phyloP scores from a whole-genome alignment of 2,888 invertebrate genomes.

The Plusia festucae region DNA sequence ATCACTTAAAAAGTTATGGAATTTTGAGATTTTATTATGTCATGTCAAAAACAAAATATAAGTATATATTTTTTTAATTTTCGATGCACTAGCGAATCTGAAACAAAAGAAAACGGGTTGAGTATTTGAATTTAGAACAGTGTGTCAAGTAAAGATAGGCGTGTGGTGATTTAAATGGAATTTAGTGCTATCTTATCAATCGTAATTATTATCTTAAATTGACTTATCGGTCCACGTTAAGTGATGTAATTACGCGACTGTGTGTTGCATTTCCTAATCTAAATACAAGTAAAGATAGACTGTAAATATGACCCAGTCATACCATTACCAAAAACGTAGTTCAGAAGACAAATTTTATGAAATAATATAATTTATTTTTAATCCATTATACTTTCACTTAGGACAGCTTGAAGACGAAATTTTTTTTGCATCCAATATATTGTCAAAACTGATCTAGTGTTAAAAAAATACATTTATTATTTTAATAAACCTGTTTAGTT shows the following conservation, averaged over 20 bases:
- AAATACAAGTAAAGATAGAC: background rate
- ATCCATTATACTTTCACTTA: too few relatives aligned
- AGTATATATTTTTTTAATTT: slow-evolving; percentile 24
- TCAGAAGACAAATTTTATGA: too few relatives aligned
- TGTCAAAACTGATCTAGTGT: too few relatives aligned
- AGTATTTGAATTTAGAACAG: slow-evolving; percentile 14
- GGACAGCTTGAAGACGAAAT: too few relatives aligned
- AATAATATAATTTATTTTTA: too few relatives aligned
- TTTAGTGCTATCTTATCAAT: slow-evolving; percentile 8
- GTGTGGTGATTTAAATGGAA: slow-evolving; percentile 14
- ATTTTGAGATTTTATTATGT: slow-evolving; percentile 41
- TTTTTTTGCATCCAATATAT: too few relatives aligned
- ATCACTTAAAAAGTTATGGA: slow-evolving; percentile 31
- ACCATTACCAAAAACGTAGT: too few relatives aligned
- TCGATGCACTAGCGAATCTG: slow-evolving; percentile 51
- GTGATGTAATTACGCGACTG: background rate
- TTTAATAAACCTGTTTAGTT: too few relatives aligned
- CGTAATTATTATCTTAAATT: background rate
- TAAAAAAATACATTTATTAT: too few relatives aligned
- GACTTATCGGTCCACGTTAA: background rate
- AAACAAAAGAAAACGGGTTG: slow-evolving; percentile 55
- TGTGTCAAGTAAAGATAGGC: slow-evolving; percentile 13
- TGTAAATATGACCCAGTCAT: too few relatives aligned
- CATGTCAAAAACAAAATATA: slow-evolving; percentile 11
- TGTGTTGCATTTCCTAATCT: background rate